Percentiles rank a stretch among this genome's conserved stretches.
These are phyloP conservation scores for Antennarius striatus DNA, from an alignment of 2,113 vertebrate genomes.

Conservation along the genomic window DNA sequence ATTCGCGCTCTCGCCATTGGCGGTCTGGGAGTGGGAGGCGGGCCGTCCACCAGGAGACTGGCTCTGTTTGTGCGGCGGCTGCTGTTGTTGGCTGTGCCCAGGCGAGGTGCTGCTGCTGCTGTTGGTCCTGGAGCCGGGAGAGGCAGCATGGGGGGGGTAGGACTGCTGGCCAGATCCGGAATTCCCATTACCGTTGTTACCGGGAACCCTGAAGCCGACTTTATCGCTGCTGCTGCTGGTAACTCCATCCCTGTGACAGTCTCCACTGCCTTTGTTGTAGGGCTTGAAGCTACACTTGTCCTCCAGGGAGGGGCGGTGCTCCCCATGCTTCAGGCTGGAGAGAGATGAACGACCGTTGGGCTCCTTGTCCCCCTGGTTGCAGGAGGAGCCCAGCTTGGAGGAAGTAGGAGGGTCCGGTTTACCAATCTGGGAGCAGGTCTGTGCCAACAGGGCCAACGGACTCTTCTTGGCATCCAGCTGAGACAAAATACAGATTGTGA, in stretches of 20 bases:
- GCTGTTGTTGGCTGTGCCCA: constrained; percentile 72
- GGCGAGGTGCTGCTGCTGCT: constrained; percentile 83
- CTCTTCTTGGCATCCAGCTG: constrained; percentile 98
- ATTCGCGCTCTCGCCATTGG: constrained; percentile 42
- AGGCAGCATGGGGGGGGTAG: constrained; percentile 80
- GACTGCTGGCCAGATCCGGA: constrained; percentile 75
- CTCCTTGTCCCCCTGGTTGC: constrained; percentile 87
- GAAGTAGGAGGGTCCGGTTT: constrained; percentile 92
- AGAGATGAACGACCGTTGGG: constrained; percentile 68
- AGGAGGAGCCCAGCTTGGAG: constrained; percentile 85
- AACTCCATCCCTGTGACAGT: constrained; percentile 83
- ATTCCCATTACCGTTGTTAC: constrained; percentile 65
- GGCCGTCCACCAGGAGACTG: constrained; percentile 62
- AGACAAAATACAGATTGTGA: constrained; percentile 35
- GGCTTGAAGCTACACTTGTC: constrained; percentile 97
- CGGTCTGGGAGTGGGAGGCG: constrained; percentile 64
- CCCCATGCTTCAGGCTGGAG: constrained; percentile 76
- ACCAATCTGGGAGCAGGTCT: constrained; percentile 96
- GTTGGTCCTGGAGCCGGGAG: constrained; percentile 78
- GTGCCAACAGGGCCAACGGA: constrained; percentile 90
- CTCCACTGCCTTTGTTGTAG: constrained; percentile 85
- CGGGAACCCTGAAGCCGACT: constrained; percentile 87
- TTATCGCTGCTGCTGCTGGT: constrained; percentile 79
- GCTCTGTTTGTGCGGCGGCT: constrained; percentile 65
- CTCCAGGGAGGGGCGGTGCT: constrained; percentile 78